These are phyloP conservation scores for Hoplodrina ambigua DNA, from an alignment of 2,888 invertebrate genomes.

Conservation along the genomic window DNA sequence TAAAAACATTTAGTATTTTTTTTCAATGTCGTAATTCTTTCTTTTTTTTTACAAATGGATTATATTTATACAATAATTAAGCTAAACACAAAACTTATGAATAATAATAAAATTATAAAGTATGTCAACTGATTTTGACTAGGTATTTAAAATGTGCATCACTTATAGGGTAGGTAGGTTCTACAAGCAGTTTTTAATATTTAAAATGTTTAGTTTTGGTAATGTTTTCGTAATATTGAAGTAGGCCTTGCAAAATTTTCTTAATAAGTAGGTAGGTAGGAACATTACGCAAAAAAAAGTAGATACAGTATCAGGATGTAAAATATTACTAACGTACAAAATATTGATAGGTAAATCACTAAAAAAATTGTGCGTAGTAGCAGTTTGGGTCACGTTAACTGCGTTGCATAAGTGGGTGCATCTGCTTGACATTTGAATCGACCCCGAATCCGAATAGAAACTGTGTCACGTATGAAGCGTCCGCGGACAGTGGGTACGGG, in stretches of 20 bases:
- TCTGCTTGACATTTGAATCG: conserved; percentile 90
- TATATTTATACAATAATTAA: too few species aligned
- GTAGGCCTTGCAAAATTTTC: conserved; percentile 31
- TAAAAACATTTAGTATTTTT: too few species aligned
- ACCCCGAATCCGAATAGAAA: conserved; percentile 91
- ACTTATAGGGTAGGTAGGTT: neutral
- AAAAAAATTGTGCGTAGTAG: conserved; percentile 72
- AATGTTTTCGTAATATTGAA: neutral
- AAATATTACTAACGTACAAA: conserved; percentile 24
- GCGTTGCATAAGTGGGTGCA: conserved; percentile 89
- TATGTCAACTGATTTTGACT: too few species aligned
- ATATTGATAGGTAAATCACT: conserved; percentile 38
- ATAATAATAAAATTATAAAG: too few species aligned
- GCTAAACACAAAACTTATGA: too few species aligned
- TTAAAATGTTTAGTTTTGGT: conserved; percentile 8
- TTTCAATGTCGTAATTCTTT: too few species aligned
- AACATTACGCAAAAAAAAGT: too few species aligned
- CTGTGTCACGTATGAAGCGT: conserved; percentile 88
- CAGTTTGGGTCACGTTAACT: conserved; percentile 78
- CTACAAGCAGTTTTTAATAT: conserved; percentile 5
- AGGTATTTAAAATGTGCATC: conserved; percentile 1
- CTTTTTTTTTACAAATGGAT: too few species aligned
- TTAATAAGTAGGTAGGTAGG: conserved; percentile 34
- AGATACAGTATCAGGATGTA: conserved; percentile 8
- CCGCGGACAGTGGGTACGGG: conserved; percentile 76